phyloP scores from a whole-genome alignment of 2,888 invertebrate genomes.

The Elgonia sp. region DNA sequence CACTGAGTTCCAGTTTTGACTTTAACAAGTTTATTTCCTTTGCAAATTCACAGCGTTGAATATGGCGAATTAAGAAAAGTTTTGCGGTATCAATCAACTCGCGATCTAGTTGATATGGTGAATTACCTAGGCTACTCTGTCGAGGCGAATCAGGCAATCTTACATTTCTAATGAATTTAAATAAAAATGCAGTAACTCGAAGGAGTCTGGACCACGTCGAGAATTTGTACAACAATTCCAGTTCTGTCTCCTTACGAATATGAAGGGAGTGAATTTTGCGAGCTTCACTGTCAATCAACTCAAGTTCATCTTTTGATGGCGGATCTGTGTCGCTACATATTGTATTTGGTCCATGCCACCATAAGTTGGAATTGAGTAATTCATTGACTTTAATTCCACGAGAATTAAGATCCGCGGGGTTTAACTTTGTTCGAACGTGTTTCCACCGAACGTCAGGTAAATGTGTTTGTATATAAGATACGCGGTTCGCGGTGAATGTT shows the following conservation, averaged over 20 bases:
- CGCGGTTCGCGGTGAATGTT: not conserved
- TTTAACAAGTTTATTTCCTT: not conserved
- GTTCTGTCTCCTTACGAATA: not conserved
- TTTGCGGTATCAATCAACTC: no score
- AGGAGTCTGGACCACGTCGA: not conserved
- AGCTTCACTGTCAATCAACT: no score
- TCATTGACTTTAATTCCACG: not conserved
- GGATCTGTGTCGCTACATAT: not conserved
- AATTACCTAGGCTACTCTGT: not conserved
- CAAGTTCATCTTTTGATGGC: no score
- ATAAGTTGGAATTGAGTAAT: not conserved
- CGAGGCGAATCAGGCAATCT: not conserved
- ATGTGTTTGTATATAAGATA: not conserved
- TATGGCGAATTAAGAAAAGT: not conserved
- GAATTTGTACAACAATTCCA: not conserved
- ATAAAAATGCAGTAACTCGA: not conserved
- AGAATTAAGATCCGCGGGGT: not conserved
- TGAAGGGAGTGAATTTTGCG: no score
- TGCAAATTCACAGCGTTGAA: not conserved
- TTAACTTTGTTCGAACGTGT: not conserved
- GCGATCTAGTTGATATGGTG: no score
- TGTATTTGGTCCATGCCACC: not conserved
- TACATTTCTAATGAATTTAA: not conserved
- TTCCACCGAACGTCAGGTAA: not conserved
- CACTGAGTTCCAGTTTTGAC: no score